Conservation (phyloP, 64 coral and sea anemone genomes). For the Trachythela sp. region DNA sequence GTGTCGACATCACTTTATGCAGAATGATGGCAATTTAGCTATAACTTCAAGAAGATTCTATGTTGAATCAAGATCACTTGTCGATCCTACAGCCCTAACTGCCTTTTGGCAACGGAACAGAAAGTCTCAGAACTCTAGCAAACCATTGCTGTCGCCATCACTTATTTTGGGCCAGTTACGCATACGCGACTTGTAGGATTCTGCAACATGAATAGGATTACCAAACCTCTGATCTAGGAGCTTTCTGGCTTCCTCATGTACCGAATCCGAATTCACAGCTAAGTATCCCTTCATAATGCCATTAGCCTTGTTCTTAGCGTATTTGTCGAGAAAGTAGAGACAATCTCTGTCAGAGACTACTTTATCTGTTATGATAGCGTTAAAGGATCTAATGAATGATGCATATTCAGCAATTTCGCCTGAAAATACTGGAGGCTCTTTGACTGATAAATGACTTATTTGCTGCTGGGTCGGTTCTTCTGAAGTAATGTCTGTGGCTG, state of each 20-base stretch:
- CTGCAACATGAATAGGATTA: neutral
- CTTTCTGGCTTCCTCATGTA: neutral
- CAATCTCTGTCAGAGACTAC: neutral
- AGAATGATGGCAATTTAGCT: constrained; percentile 3
- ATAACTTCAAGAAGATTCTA: constrained; percentile 6
- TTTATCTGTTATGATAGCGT: neutral
- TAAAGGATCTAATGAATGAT: neutral
- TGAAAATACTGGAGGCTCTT: neutral
- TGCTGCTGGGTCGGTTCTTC: neutral
- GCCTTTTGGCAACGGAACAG: constrained; percentile 23
- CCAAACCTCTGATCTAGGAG: constrained; percentile 39
- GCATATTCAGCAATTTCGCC: neutral
- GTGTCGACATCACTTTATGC: constrained; percentile 35
- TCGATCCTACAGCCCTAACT: constrained; percentile 1
- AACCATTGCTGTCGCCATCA: neutral
- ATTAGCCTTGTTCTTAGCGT: constrained; percentile 27
- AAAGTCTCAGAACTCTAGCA: constrained; percentile 45
- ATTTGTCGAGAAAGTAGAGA: constrained; percentile 16
- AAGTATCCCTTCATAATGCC: neutral
- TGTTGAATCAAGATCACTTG: constrained; percentile 39
- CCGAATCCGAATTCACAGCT: neutral
- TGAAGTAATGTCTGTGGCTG: neutral
- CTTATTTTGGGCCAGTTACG: neutral
- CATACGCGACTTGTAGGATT: neutral
- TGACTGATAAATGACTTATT: neutral